Conservation (phyloP, 2,888 invertebrate genomes). For the Keiferia lycopersicella region DNA sequence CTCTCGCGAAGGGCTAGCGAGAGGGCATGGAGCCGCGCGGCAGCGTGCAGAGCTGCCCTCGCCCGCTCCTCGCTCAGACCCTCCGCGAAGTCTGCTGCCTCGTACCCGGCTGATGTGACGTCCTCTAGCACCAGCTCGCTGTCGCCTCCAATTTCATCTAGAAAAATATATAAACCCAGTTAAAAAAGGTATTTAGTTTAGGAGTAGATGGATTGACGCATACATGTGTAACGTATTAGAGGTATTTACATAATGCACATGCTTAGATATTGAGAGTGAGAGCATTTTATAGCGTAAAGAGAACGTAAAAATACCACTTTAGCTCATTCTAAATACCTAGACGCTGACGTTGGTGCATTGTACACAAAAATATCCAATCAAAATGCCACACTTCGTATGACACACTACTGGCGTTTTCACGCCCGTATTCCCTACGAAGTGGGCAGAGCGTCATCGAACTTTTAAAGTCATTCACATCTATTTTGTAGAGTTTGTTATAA, state of each 20-base stretch:
- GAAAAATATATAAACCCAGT: slow-evolving; percentile 33
- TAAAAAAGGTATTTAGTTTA: neutral
- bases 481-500: neutral
- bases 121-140: slow-evolving; percentile 88
- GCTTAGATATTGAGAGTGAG: too few species aligned
- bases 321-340: slow-evolving; percentile 2
- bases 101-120: slow-evolving; percentile 84
- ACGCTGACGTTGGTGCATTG: slow-evolving; percentile 3
- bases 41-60: slow-evolving; percentile 85
- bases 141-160: slow-evolving; percentile 76
- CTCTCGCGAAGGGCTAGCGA: slow-evolving; percentile 81
- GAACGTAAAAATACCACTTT: neutral
- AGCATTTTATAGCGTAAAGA: neutral
- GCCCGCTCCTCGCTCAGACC: slow-evolving; percentile 85
- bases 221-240: too few species aligned
- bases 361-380: neutral
- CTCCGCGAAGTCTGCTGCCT: slow-evolving; percentile 85
- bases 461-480: neutral
- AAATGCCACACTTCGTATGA: neutral
- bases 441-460: neutral
- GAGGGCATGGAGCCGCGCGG: slow-evolving; percentile 87
- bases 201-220: too few species aligned
- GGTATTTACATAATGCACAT: too few species aligned
- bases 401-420: neutral
- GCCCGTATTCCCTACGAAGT: neutral